Conservation (phyloP, 2,797 vertebrate genomes). For the Gouania willdenowi region DNA sequence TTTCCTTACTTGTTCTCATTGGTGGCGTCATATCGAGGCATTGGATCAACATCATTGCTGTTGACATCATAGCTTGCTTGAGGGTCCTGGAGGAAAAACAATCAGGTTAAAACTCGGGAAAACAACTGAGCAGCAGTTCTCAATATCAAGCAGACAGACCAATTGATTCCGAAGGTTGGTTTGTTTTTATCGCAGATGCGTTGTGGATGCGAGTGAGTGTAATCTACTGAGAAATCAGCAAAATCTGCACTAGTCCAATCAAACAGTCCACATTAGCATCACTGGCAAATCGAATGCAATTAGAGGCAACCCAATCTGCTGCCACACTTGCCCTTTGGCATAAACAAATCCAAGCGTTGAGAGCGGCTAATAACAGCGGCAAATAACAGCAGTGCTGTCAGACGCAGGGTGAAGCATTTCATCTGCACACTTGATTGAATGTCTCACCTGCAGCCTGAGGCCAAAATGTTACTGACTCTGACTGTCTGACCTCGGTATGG, state of each 20-base stretch:
- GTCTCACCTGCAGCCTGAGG: conserved; percentile 29
- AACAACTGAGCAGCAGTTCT: background rate
- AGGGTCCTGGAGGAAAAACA: conserved; percentile 81
- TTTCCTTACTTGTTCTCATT: conserved; percentile 98
- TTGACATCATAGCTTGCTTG: conserved; percentile 98
- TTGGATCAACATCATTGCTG: conserved; percentile 95
- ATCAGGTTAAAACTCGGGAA: conserved; percentile 25
- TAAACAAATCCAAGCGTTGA: conserved; percentile 54
- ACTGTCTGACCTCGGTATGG: conserved; percentile 11
- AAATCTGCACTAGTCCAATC: conserved; percentile 21
- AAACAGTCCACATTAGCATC: conserved; percentile 35
- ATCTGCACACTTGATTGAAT: conserved; percentile 35
- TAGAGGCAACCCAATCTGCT: conserved; percentile 30
- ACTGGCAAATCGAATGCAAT: conserved; percentile 49
- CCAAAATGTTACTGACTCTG: conserved; percentile 11
- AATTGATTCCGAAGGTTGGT: too few species aligned
- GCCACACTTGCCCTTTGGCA: conserved; percentile 25
- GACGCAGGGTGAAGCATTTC: conserved; percentile 44
- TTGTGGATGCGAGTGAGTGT: background rate
- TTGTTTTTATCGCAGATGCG: too few species aligned
- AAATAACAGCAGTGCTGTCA: conserved; percentile 7
- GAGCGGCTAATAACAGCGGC: conserved; percentile 37
- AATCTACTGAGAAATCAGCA: background rate
- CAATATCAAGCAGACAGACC: too few species aligned
- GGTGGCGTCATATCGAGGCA: conserved; percentile 97